phyloP scores from a whole-genome alignment of 2,113 vertebrate species.

The Butorides virescens region DNA sequence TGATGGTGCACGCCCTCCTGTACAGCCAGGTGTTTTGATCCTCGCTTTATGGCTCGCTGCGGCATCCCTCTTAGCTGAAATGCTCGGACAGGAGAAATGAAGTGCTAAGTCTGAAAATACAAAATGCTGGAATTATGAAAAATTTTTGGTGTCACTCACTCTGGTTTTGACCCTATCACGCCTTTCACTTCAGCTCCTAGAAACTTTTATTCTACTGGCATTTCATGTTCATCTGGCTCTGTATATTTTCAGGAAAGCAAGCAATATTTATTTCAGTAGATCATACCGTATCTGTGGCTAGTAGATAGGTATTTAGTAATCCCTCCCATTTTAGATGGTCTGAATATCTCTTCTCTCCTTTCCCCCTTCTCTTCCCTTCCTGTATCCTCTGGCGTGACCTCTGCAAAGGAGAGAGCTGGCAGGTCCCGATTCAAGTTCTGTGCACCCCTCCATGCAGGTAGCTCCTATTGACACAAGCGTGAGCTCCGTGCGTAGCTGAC shows the following conservation, averaged over 20 bases:
- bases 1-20: accelerated
- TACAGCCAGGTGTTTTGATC: neutral
- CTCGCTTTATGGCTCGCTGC: accelerated
- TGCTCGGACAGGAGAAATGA: neutral
- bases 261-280: neutral
- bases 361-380: neutral
- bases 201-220: neutral
- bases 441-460: neutral
- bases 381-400: neutral
- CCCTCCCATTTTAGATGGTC: neutral
- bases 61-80: neutral
- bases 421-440: neutral
- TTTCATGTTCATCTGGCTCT: neutral
- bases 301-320: neutral
- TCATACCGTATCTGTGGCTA: neutral
- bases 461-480: neutral
- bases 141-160: neutral
- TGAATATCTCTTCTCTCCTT: neutral
- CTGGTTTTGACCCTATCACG: neutral
- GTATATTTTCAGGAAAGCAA: neutral
- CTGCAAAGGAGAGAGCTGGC: neutral
- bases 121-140: neutral
- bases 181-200: neutral
- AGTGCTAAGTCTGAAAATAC: neutral
- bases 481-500: neutral